Evolutionary conservation across 2,888 invertebrate species (phyloP).

Genomic region (Muschampia plurimacula): DNA sequence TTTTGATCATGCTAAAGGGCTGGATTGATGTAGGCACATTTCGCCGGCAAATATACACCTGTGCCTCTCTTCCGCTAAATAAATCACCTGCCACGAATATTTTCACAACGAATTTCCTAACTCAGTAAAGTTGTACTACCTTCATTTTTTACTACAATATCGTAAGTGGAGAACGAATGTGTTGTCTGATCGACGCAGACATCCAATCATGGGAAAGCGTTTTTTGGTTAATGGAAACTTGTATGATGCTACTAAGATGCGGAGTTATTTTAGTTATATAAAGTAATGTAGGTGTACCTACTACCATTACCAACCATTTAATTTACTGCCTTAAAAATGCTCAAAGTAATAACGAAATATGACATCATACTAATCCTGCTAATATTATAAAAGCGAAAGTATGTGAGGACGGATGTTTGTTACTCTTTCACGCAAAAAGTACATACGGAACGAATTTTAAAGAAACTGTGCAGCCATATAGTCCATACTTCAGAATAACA

Average conservation of each 20-base stretch:
- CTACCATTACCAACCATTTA: too few relatives aligned
- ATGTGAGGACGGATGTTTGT: too few relatives aligned
- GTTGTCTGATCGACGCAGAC: neutral
- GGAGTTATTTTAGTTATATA: neutral
- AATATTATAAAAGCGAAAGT: too few relatives aligned
- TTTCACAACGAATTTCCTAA: slow-evolving; percentile 39
- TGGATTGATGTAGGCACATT: slow-evolving; percentile 3
- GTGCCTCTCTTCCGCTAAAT: slow-evolving; percentile 34
- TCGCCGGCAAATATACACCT: slow-evolving; percentile 7
- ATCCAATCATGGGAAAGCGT: slow-evolving; percentile 7
- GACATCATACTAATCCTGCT: too few relatives aligned
- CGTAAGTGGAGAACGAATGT: slow-evolving; percentile 8
- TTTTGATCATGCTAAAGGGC: slow-evolving; percentile 2
- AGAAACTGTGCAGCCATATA: too few relatives aligned
- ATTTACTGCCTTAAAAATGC: too few relatives aligned
- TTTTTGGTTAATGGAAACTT: neutral
- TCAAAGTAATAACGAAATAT: too few relatives aligned
- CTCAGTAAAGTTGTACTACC: slow-evolving; percentile 46
- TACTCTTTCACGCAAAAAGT: too few relatives aligned
- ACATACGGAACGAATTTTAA: too few relatives aligned
- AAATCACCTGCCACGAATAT: slow-evolving; percentile 34
- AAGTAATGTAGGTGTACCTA: too few relatives aligned
- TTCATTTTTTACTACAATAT: slow-evolving; percentile 36
- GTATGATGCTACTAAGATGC: neutral
- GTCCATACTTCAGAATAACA: too few relatives aligned